These are phyloP conservation scores for Brachylomia viminalis DNA, from an alignment of 2,888 invertebrate genomes.

Conservation along the genomic window DNA sequence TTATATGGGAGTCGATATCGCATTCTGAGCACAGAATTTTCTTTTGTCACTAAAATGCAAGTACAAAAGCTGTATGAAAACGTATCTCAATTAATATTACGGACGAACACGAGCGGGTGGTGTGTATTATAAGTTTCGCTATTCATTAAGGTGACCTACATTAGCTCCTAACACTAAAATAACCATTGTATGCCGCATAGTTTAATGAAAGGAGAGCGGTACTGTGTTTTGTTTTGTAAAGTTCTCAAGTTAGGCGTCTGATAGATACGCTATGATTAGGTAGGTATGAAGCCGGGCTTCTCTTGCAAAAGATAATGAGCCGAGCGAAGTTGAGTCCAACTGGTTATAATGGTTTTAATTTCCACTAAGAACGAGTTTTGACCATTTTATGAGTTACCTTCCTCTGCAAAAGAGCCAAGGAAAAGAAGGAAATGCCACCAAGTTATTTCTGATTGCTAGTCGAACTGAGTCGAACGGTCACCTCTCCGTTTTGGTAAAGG, in stretches of 20 bases:
- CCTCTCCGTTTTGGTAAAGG: not conserved
- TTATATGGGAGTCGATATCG: not conserved
- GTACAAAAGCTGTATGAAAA: conserved; percentile 5
- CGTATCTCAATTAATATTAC: conserved; percentile 5
- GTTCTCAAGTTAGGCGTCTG: not conserved
- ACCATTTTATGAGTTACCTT: not conserved
- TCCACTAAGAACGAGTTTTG: not conserved
- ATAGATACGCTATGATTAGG: not conserved
- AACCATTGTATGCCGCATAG: conserved; percentile 12
- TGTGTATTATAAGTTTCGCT: conserved; percentile 22
- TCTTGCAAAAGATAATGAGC: not conserved
- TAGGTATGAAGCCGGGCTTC: not conserved
- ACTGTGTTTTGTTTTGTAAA: not conserved
- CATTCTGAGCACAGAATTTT: conserved; percentile 1
- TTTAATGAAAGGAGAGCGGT: conserved; percentile 21
- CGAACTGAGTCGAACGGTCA: not conserved
- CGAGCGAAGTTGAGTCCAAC: not conserved
- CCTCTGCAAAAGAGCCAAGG: not conserved
- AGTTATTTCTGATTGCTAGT: not conserved
- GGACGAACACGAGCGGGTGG: not conserved
- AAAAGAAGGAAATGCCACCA: not conserved
- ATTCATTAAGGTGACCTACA: conserved; percentile 32
- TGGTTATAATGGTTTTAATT: not conserved
- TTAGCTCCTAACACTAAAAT: conserved; percentile 7
- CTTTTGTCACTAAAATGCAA: not conserved